These are phyloP conservation scores for Dicentrarchus labrax DNA, from an alignment of 2,113 vertebrate genomes.

Conservation along the genomic window DNA sequence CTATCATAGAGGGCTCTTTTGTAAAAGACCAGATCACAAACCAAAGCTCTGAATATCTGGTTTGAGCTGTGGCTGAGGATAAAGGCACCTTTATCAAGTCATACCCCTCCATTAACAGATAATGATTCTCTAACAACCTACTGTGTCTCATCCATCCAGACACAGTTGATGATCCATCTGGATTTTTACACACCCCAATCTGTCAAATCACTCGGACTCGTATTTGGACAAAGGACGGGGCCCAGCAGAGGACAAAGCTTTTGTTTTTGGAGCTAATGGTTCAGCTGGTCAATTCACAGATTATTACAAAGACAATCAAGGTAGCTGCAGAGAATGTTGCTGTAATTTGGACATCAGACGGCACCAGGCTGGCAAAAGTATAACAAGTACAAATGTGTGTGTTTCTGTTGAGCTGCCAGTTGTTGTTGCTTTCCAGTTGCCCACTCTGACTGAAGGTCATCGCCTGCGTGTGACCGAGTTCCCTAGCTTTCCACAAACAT, in stretches of 20 bases:
- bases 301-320: constrained; percentile 46
- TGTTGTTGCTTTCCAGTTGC: constrained; percentile 2
- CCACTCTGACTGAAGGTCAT: constrained; percentile 44
- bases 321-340: constrained; percentile 13
- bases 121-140: constrained; percentile 46
- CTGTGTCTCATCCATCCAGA: constrained; percentile 41
- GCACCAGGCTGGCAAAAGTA: constrained; percentile 15
- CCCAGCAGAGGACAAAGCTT: constrained; percentile 18
- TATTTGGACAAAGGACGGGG: constrained; percentile 25
- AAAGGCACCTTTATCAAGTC: constrained; percentile 31
- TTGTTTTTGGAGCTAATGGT: constrained; percentile 28
- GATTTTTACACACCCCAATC: constrained; percentile 44
- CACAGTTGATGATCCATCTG: constrained; percentile 62
- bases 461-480: constrained; percentile 1
- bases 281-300: constrained; percentile 35
- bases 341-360: constrained; percentile 38
- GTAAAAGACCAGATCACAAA: constrained; percentile 1
- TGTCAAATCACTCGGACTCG: constrained; percentile 44
- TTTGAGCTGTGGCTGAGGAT: background rate
- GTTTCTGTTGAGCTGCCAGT: constrained; percentile 3
- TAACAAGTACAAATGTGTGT: background rate
- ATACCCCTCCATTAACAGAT: constrained; percentile 43
- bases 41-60: background rate
- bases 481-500: constrained; percentile 33
- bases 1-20: background rate